Evolutionary conservation across 1,140 invertebrate species (phyloP).

Genomic region (Lordiphosa clarofinis): DNA sequence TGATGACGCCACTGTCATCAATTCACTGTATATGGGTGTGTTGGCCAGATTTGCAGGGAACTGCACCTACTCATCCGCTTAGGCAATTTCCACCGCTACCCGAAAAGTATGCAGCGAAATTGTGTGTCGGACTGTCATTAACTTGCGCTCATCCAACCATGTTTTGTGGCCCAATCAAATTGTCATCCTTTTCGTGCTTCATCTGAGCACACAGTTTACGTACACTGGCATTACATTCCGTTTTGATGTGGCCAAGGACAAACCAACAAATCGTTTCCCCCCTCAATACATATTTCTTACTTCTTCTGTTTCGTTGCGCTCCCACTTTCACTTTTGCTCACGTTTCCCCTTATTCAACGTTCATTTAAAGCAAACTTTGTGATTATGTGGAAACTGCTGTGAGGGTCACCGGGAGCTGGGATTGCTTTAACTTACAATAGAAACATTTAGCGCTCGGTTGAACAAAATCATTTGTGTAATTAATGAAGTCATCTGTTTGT

Average conservation of each 20-base stretch:
- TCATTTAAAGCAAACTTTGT: conserved; percentile 40
- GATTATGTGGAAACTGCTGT: conserved; percentile 30
- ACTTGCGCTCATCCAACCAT: conserved; percentile 25
- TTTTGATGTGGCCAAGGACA: conserved; percentile 24
- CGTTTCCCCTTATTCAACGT: conserved; percentile 13
- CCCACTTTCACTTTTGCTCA: conserved; percentile 4
- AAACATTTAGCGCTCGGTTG: conserved; percentile 33
- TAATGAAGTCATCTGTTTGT: conserved; percentile 49
- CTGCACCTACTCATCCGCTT: conserved; percentile 41
- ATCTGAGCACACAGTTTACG: conserved; percentile 21
- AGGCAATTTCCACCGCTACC: not conserved
- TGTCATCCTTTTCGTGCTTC: conserved; percentile 35
- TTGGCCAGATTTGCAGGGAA: conserved; percentile 6
- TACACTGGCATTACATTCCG: conserved; percentile 20
- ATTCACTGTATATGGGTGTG: conserved; percentile 1
- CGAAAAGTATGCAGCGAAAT: conserved; percentile 48
- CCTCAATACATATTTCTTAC: not conserved
- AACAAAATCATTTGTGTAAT: conserved; percentile 47
- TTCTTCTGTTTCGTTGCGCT: conserved; percentile 6
- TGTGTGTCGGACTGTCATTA: conserved; percentile 40
- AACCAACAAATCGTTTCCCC: conserved; percentile 26
- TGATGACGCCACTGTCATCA: conserved; percentile 43
- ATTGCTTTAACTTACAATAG: conserved; percentile 46
- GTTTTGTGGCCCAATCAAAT: conserved; percentile 33
- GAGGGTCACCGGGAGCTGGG: conserved; percentile 8